Base-by-base conservation (phyloP, 2,797 vertebrate genomes). In the Myotis planiceps region DNA sequence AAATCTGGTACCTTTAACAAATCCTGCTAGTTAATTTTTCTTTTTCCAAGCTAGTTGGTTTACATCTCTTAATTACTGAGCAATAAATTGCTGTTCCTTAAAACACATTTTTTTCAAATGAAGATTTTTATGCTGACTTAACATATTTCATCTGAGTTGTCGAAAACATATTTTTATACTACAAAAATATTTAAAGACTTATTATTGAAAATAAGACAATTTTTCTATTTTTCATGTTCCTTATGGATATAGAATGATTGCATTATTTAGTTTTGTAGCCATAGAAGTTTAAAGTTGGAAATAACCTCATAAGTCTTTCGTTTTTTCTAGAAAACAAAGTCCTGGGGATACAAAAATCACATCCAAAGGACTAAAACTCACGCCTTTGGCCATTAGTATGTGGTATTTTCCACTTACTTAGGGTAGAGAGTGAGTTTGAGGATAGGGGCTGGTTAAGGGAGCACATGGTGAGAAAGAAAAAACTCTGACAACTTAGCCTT, bases 101-200 rank as follows among this genome's bases (percentile, higher is more conserved):
- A 88, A 83, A 85, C 16, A 69, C 1, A 51, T 55, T 82, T 79
- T 55, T 66, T 21, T 2, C 2, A 71, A 16, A 12, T 25, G 65
- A 92, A 69, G 25, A 47, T 93, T 75, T 90, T 94, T 58, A 55
- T 81, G 3, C 5, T 55, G 66, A 78, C 21, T 95, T 37, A 71
- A 76, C 34, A 49, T 29, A 71, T 83, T 89, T 10, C 27, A 25
- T 51, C 21, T 83, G 37, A 79, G 23, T 90, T 85, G 39, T 83
- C 55, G 42, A 9, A 76, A 92, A 42, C 49, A 65, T 49, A 18
- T 76, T 60, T 58, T 60, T 23, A 93, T 72, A 21, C 37, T 63
- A 92, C 37, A 68, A 79, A 90, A 69, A 42, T 65, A 91, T 87
- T 94, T 29, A 72, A 90, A 75, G 32, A 42, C 39, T 68, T 90